Evolutionary conservation across 2,888 invertebrate species (phyloP).

Genomic region (Entomobrya multifasciata): DNA sequence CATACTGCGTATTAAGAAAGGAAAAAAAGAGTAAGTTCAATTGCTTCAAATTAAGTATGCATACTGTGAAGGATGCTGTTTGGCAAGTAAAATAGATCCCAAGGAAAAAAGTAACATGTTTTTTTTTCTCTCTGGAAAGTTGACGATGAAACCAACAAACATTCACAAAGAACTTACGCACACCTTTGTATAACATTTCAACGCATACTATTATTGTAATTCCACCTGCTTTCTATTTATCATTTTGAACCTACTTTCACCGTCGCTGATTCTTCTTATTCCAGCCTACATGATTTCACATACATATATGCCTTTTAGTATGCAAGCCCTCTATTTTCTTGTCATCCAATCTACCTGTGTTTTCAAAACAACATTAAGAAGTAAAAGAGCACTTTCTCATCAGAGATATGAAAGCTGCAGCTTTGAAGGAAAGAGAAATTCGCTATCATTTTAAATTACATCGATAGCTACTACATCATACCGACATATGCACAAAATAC

Average conservation of each 20-base stretch:
- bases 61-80: background rate
- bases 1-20: too few relatives aligned
- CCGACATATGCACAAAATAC: background rate
- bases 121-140: too few relatives aligned
- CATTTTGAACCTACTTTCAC: background rate
- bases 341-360: background rate
- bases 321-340: background rate
- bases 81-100: background rate
- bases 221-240: background rate
- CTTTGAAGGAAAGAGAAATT: slow-evolving; percentile 25
- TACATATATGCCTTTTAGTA: background rate
- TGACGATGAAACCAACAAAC: too few relatives aligned
- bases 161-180: too few relatives aligned
- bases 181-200: slow-evolving; percentile 5
- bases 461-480: background rate
- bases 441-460: slow-evolving; percentile 28
- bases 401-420: slow-evolving; percentile 10
- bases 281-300: background rate
- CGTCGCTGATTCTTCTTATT: background rate
- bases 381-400: slow-evolving; percentile 38
- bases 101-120: background rate
- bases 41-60: background rate
- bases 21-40: slow-evolving; percentile 47
- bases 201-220: background rate
- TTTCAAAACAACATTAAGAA: slow-evolving; percentile 35